These are phyloP conservation scores for Lordiphosa collinella DNA, from an alignment of 1,140 invertebrate species.

Conservation along the genomic window DNA sequence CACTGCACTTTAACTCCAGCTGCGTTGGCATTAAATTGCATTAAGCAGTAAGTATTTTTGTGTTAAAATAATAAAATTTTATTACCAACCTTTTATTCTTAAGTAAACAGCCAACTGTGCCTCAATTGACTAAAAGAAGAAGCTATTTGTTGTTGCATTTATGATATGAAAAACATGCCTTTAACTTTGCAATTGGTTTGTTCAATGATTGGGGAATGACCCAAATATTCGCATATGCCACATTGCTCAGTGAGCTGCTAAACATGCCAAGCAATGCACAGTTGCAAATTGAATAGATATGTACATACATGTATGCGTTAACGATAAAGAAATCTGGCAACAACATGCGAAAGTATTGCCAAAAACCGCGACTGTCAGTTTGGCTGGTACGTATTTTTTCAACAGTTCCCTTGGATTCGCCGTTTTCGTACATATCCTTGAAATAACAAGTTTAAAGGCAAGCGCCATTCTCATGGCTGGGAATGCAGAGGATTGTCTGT, in stretches of 20 bases:
- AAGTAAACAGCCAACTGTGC: slow-evolving; percentile 12
- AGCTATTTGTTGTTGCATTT: slow-evolving; percentile 4
- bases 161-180: slow-evolving; percentile 33
- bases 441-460: slow-evolving; percentile 77
- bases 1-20: too few species aligned
- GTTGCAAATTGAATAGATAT: slow-evolving; percentile 73
- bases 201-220: too few species aligned
- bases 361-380: slow-evolving; percentile 58
- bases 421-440: slow-evolving; percentile 59
- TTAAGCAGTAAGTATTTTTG: slow-evolving; percentile 5
- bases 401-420: slow-evolving; percentile 21
- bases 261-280: slow-evolving; percentile 68
- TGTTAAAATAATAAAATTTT: slow-evolving; percentile 45
- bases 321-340: slow-evolving; percentile 71
- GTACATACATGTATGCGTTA: slow-evolving; percentile 12
- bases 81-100: not conserved
- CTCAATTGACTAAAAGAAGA: slow-evolving; percentile 21
- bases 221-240: too few species aligned
- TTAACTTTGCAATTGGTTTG: too few species aligned
- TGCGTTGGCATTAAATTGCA: too few species aligned
- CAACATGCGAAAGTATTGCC: slow-evolving; percentile 63
- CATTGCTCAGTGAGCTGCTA: slow-evolving; percentile 69
- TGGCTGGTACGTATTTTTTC: not conserved
- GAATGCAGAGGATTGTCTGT: slow-evolving; percentile 37
- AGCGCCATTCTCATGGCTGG: slow-evolving; percentile 42